These are phyloP conservation scores for Sympetrum striolatum DNA, from an alignment of 2,888 invertebrate genomes.

Conservation along the genomic window DNA sequence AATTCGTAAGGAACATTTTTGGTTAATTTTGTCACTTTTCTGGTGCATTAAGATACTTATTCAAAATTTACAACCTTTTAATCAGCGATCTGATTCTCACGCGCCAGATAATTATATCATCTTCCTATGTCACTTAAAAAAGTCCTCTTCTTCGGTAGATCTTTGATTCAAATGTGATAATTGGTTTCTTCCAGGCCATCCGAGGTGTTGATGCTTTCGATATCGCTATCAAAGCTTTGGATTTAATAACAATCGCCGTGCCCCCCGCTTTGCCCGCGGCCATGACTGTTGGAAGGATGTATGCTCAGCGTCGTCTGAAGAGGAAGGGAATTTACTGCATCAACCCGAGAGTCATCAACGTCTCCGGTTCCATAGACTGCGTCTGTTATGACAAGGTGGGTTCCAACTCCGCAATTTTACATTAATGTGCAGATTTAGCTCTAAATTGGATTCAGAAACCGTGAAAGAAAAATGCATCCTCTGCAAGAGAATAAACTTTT, in stretches of 20 bases:
- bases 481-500: too few relatives aligned
- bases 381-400: conserved; percentile 65
- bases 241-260: conserved; percentile 69
- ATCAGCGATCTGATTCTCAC: too few relatives aligned
- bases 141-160: too few relatives aligned
- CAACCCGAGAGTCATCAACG: conserved; percentile 58
- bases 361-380: conserved; percentile 58
- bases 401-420: background rate
- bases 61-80: too few relatives aligned
- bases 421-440: background rate
- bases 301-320: conserved; percentile 57
- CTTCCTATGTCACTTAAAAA: too few relatives aligned
- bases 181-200: conserved; percentile 48
- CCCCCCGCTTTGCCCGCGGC: conserved; percentile 68
- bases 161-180: too few relatives aligned
- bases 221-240: conserved; percentile 57
- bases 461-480: too few relatives aligned
- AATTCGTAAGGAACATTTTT: too few relatives aligned
- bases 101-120: too few relatives aligned
- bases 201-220: conserved; percentile 50
- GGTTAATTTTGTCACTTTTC: too few relatives aligned
- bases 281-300: conserved; percentile 59
- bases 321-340: conserved; percentile 58
- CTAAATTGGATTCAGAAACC: background rate
- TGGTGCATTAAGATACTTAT: too few relatives aligned